Evolutionary conservation across 2,888 invertebrate genomes (phyloP), one percentile per base, ranked within the genome.

Genomic region (Altica lythri): DNA sequence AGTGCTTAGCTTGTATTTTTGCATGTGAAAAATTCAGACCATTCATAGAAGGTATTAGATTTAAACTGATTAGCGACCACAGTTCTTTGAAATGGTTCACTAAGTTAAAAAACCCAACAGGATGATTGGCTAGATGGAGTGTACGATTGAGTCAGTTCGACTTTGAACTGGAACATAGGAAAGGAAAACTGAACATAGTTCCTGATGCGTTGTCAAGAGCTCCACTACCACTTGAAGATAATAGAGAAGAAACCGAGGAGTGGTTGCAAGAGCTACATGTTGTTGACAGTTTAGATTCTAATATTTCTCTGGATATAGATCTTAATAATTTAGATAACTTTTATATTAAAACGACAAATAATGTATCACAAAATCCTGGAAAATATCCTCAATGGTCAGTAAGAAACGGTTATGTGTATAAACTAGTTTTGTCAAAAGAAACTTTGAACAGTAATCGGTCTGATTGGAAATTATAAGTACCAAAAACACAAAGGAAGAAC

Each of bases 11-110:
- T 1, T 50, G 66, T 19, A 42, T 69, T 25, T 62, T 62, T 38
- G 46, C 55, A 1, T 44, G 70, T 2, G 65, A 66, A 44, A 63
- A 66, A 42, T 70, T 68, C 53, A 29, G 25, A 47, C 45, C 60
- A 13, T 62, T 53, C 27, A 48, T 60, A 2, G 63, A 64, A 43
- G 61, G 63, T 17, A 37, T 49, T n/a, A 38, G 49, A 13, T 67
- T 67, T 45, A 60, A 16, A 1, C 45, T 62, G 1, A 54, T 65
- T 6, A 63, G 63, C 4, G 64, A 67, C 29, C 65, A 67, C 25
- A 17, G 49, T 30, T 55, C 58, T 1, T 37, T 66, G 4, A 32
- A 55, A n/a, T 64, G 61, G 60, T 32, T 61, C n/a, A 50, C 55
- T 45, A 51, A 52, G n/a, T 10, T 61, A 9, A 53, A 61, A 32